These are phyloP conservation scores for Allygus modestus DNA, from an alignment of 2,888 invertebrate species.

Conservation along the genomic window DNA sequence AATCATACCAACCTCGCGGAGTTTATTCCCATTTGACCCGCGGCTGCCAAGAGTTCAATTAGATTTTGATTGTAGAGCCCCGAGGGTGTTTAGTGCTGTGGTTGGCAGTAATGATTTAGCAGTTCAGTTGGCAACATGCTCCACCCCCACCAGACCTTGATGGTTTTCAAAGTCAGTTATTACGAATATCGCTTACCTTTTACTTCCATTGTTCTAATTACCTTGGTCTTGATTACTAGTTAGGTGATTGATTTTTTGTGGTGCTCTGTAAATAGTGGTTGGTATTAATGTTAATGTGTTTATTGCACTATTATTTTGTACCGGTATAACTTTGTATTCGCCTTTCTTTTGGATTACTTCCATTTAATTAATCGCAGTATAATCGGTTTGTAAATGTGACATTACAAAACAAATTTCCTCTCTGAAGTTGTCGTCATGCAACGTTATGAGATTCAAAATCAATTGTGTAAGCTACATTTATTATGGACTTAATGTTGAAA, in stretches of 20 bases:
- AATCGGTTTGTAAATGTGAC: too few species aligned
- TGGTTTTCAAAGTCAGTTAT: conserved; percentile 25
- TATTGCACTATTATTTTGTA: too few species aligned
- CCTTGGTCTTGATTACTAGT: background rate
- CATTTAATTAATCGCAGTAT: too few species aligned
- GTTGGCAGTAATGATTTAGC: background rate
- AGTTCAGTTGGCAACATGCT: background rate
- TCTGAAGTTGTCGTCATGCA: too few species aligned
- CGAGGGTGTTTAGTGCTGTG: background rate
- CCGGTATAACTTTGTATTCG: too few species aligned
- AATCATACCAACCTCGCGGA: background rate
- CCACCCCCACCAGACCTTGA: conserved; percentile 9
- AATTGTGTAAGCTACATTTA: too few species aligned
- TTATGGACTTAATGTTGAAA: too few species aligned
- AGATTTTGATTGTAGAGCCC: conserved; percentile 11
- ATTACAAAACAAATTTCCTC: too few species aligned
- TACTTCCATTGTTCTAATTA: background rate
- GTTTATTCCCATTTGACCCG: conserved; percentile 12
- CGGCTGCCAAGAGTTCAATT: conserved; percentile 12
- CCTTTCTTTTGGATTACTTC: too few species aligned
- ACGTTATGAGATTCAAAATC: too few species aligned
- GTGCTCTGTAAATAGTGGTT: background rate
- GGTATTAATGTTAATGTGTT: background rate
- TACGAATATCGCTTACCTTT: background rate
- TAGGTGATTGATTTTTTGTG: background rate